Conservation (phyloP, 1,140 invertebrate genomes). For the Lepidurus apus region DNA sequence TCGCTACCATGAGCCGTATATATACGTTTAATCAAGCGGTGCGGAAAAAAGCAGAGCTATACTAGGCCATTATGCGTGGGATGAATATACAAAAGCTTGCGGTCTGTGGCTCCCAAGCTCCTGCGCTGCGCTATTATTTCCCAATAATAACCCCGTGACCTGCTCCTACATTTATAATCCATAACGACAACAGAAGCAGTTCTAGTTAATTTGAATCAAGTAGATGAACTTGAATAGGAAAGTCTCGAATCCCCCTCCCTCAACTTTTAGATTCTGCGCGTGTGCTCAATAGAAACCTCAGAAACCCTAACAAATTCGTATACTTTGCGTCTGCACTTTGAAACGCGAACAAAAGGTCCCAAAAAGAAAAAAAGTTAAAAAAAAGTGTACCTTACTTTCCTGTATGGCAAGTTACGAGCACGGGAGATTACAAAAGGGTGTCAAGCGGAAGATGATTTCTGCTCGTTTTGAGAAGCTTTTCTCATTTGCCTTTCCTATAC, state of each 20-base stretch:
- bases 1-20: not conserved
- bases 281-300: too few relatives aligned
- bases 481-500: not conserved
- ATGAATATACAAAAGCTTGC: not conserved
- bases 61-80: conserved; percentile 2
- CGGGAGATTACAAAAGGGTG: conserved; percentile 3
- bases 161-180: not conserved
- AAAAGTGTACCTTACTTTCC: not conserved
- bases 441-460: conserved; percentile 19
- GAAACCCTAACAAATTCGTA: too few relatives aligned
- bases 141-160: not conserved
- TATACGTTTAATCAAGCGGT: conserved; percentile 3
- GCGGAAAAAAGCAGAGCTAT: not conserved
- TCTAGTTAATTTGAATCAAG: too few relatives aligned
- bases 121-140: not conserved
- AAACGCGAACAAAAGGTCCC: not conserved
- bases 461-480: conserved; percentile 8
- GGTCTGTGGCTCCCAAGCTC: not conserved
- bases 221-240: too few relatives aligned
- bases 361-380: not conserved
- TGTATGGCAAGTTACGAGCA: not conserved
- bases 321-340: too few relatives aligned
- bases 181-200: not conserved
- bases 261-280: too few relatives aligned
- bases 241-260: too few relatives aligned